A percentile compares a stretch with the other conserved stretches of the same genome.
Conservation (phyloP, 2,888 invertebrate species). For the Xanthia icteritia region DNA sequence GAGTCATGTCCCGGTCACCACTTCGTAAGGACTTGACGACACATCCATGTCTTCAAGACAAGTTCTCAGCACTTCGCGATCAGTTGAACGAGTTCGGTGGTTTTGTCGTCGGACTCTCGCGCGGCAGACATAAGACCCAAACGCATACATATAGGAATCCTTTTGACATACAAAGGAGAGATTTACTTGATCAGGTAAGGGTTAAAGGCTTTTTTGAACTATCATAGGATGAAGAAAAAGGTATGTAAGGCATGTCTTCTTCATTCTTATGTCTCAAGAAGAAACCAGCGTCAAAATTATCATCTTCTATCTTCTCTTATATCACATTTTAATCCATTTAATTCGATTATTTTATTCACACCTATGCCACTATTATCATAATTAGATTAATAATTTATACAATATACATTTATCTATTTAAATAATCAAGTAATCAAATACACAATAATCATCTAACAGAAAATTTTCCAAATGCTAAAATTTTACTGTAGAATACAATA, state of each 20-base stretch:
- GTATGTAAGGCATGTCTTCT: background rate
- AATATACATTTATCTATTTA: too few species aligned
- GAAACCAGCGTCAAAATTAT: background rate
- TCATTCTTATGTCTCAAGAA: background rate
- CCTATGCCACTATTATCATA: too few species aligned
- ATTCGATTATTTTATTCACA: too few species aligned
- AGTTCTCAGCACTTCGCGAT: constrained; percentile 95
- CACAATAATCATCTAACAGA: too few species aligned
- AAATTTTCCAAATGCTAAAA: too few species aligned
- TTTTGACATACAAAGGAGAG: constrained; percentile 97
- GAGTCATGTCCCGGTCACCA: constrained; percentile 93
- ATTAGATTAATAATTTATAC: too few species aligned
- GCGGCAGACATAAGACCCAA: constrained; percentile 88
- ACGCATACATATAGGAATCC: constrained; percentile 96
- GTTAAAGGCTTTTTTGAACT: background rate
- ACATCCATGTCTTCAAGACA: constrained; percentile 95
- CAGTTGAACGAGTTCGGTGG: constrained; percentile 96
- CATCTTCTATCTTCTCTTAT: too few species aligned
- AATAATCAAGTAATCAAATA: too few species aligned
- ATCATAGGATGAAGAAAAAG: background rate
- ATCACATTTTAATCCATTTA: too few species aligned
- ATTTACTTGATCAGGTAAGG: constrained; percentile 95
- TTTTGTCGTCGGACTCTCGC: constrained; percentile 93
- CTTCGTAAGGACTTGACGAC: constrained; percentile 95
- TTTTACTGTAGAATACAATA: too few species aligned